Base-by-base conservation (phyloP, 2,113 vertebrate genomes). In the Sebastes schlegelii region DNA sequence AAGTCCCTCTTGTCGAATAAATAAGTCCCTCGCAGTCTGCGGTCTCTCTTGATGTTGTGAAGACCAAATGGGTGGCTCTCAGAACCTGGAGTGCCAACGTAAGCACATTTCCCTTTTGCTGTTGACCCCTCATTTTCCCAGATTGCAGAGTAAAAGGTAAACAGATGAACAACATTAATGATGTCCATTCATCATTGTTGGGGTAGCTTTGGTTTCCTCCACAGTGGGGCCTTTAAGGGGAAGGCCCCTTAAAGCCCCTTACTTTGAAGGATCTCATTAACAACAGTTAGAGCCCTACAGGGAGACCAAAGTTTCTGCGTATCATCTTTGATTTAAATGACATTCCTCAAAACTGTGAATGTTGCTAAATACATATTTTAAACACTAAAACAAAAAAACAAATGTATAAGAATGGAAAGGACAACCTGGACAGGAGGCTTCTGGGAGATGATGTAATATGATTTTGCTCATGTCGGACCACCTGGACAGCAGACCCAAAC, bases 101-200 rank as follows among this genome's bases (percentile, higher is more conserved):
- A 86, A 91, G 86, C 90, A 91, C 83, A 85, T 92, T 92, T 92
- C 80, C 82, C 76, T 73, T 80, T 87, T 83, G 86, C 88, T 66
- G 64, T 84, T 93, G 87, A 91, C 88, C 93, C 63, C 88, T 94
- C 77, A 91, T 94, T 94, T 95, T 91, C 87, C 75, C 78, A 89
- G 87, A 93, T 92, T 94, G 89, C 92, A 5, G 85, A 77, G 86
- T 54, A 89, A 92, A 94, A 94, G 72, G 92, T 93, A 93, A 95
- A 92, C 93, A 92, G 89, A 93, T 92, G 88, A 95, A 93, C 79
- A 87, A 87, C 94, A 93, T 93, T 95, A 95, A 95, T 94, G 94
- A 93, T 91, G 91, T 90, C 89, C 91, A 94, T 94, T 94, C 92
- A 95, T 96, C 94, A 94, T 91, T 86, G 89, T 91, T 89, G 87